phyloP scores from a whole-genome alignment of 2,113 vertebrate species.

The Pholis gunnellus region DNA sequence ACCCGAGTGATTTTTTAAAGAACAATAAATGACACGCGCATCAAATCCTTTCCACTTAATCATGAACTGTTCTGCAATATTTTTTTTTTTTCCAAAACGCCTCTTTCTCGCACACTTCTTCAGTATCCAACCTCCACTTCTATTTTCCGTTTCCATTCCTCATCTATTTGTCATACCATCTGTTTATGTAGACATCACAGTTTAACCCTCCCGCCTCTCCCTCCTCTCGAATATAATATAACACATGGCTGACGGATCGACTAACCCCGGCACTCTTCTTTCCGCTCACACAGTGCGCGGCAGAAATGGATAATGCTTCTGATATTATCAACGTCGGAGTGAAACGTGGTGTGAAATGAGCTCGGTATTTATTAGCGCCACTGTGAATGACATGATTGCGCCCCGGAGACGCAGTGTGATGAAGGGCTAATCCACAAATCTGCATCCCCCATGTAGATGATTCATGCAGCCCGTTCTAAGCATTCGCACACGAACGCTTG shows the following conservation, averaged over 20 bases:
- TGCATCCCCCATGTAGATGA: slow-evolving; percentile 51
- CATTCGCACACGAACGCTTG: slow-evolving; percentile 47
- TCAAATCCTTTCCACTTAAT: slow-evolving; percentile 13
- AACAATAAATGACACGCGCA: slow-evolving; percentile 21
- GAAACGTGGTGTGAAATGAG: slow-evolving; percentile 69
- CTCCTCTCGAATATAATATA: slow-evolving; percentile 37
- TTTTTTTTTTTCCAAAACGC: neutral
- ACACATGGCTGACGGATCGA: slow-evolving; percentile 54
- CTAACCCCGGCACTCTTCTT: slow-evolving; percentile 41
- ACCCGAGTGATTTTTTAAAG: slow-evolving; percentile 9
- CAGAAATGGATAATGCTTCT: slow-evolving; percentile 56
- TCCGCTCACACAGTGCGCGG: slow-evolving; percentile 53
- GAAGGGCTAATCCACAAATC: slow-evolving; percentile 72
- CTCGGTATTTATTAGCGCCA: slow-evolving; percentile 69
- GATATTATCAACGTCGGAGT: slow-evolving; percentile 68
- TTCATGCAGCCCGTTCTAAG: slow-evolving; percentile 60
- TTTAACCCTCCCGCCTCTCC: slow-evolving; percentile 43
- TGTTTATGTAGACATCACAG: slow-evolving; percentile 60
- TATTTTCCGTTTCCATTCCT: slow-evolving; percentile 61
- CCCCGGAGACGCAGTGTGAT: slow-evolving; percentile 62
- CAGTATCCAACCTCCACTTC: slow-evolving; percentile 15
- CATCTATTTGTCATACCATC: slow-evolving; percentile 66
- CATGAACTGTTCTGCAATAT: neutral
- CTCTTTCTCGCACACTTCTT: slow-evolving; percentile 1
- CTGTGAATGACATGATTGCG: slow-evolving; percentile 78